These are phyloP conservation scores for Chromis chromis DNA, from an alignment of 2,797 vertebrate species.

Conservation along the genomic window DNA sequence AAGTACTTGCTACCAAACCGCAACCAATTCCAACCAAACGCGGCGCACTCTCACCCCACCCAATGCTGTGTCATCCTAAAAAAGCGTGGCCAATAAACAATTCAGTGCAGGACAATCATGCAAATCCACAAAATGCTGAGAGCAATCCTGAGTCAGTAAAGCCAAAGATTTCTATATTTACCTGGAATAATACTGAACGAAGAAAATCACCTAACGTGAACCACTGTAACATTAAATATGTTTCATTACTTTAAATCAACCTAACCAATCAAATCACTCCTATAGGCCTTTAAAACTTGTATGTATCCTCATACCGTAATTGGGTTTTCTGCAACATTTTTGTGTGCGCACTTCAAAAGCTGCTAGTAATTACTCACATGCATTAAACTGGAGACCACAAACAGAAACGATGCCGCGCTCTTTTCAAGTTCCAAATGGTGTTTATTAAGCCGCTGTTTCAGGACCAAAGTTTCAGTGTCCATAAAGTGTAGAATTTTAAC, in stretches of 20 bases:
- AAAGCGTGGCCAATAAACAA: constrained; percentile 38
- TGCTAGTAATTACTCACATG: constrained; percentile 72
- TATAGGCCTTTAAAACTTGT: constrained; percentile 8
- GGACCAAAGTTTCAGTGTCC: constrained; percentile 55
- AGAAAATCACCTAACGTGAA: constrained; percentile 6
- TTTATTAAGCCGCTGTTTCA: constrained; percentile 74
- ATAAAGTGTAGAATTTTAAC: constrained; percentile 60
- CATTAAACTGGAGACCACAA: constrained; percentile 72
- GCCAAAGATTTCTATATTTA: constrained; percentile 3
- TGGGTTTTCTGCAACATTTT: constrained; percentile 64
- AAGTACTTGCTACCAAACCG: constrained; percentile 50
- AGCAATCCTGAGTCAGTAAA: constrained; percentile 20
- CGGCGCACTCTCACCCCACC: constrained; percentile 38
- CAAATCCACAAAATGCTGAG: constrained; percentile 15
- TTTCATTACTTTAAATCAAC: neutral
- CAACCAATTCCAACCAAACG: constrained; percentile 45
- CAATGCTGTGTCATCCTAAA: constrained; percentile 45
- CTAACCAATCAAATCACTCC: constrained; percentile 10
- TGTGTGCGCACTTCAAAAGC: constrained; percentile 68
- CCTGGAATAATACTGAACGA: neutral
- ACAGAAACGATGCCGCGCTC: constrained; percentile 57
- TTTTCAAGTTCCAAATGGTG: constrained; percentile 73
- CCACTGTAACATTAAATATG: neutral
- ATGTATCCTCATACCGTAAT: constrained; percentile 39
- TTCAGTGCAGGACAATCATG: constrained; percentile 16